These are phyloP conservation scores for Tragulus kanchil DNA, from an alignment of 2,113 vertebrate genomes.

Conservation along the genomic window DNA sequence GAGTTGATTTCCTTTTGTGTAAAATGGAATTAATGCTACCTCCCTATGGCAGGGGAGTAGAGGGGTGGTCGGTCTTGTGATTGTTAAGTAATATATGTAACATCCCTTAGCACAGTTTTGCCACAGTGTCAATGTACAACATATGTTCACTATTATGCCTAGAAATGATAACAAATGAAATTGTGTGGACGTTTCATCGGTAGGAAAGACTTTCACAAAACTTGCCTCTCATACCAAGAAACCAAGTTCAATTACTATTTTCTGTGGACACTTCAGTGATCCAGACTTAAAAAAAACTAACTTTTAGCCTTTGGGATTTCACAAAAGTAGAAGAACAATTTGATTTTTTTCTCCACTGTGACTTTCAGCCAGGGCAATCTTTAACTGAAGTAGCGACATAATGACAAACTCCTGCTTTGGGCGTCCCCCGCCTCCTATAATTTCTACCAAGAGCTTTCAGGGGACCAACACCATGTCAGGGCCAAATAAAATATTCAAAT, in stretches of 20 bases:
- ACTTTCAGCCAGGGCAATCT: conserved; percentile 20
- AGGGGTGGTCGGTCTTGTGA: background rate
- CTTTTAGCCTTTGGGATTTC: conserved; percentile 16
- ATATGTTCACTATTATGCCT: background rate
- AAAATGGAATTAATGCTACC: background rate
- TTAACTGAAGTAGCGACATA: conserved; percentile 24
- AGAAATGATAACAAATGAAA: conserved; percentile 24
- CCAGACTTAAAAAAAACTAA: conserved; percentile 13
- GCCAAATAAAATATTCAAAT: conserved; percentile 31
- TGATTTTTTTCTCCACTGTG: background rate
- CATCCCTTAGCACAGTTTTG: background rate
- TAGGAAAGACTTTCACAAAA: conserved; percentile 54
- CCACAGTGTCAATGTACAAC: background rate
- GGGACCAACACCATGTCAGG: background rate
- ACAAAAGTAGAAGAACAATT: conserved; percentile 36
- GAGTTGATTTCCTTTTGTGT: background rate
- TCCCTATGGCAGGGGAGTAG: background rate
- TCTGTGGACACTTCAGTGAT: background rate
- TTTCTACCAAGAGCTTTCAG: conserved; percentile 37
- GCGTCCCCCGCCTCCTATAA: background rate
- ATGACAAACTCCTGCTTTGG: background rate
- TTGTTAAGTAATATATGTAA: conserved; percentile 15
- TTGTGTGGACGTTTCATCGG: conserved; percentile 48
- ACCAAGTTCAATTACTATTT: conserved; percentile 36
- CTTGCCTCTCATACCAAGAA: conserved; percentile 52